These are phyloP conservation scores for Drosophila yooni DNA, from an alignment of 2,888 invertebrate species.

Conservation along the genomic window DNA sequence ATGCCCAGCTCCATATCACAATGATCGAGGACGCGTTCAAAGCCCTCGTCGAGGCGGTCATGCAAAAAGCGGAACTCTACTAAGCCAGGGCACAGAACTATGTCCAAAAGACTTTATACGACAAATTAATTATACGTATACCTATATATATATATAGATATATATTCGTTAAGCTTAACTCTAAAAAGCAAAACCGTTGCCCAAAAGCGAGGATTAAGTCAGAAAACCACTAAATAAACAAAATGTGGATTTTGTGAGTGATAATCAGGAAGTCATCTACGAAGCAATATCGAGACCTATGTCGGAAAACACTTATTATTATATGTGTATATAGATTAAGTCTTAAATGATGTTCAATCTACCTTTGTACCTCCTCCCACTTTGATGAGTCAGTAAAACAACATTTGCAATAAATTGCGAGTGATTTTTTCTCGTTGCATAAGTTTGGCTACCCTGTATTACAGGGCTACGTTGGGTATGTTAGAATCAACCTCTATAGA, in stretches of 20 bases:
- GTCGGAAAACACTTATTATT: background rate
- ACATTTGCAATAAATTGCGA: background rate
- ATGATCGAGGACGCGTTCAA: constrained; percentile 84
- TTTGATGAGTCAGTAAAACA: background rate
- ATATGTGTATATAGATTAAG: background rate
- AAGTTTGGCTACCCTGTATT: background rate
- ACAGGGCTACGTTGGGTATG: background rate
- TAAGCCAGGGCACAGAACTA: constrained; percentile 71
- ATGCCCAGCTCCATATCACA: constrained; percentile 81
- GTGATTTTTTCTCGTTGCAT: background rate
- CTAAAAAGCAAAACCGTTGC: background rate
- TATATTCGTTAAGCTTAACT: constrained; percentile 4
- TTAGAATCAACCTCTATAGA: background rate
- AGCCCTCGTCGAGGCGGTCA: constrained; percentile 87
- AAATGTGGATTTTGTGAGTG: background rate
- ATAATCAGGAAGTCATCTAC: background rate
- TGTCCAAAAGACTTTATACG: constrained; percentile 1
- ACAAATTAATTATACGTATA: background rate
- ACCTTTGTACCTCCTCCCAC: background rate
- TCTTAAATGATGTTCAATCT: background rate
- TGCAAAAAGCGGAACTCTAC: constrained; percentile 89
- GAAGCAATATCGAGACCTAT: background rate
- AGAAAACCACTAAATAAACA: background rate
- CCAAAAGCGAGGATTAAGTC: background rate
- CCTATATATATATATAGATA: background rate